These are phyloP conservation scores for Hoplostethus mediterraneus DNA, from an alignment of 2,797 vertebrate genomes.

Conservation along the genomic window DNA sequence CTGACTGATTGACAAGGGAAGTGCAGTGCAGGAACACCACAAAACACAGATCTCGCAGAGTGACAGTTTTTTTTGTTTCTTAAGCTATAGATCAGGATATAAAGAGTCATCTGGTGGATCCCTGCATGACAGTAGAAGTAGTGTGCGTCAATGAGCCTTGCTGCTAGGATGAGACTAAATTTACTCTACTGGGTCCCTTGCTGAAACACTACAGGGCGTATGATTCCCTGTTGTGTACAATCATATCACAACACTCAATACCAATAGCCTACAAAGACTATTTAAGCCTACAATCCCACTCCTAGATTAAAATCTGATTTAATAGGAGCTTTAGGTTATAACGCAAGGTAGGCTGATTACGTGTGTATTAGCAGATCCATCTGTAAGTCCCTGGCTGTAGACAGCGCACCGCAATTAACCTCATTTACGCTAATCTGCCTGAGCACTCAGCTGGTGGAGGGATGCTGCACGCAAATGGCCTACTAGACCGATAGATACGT, in stretches of 20 bases:
- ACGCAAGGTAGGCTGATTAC: conserved; percentile 51
- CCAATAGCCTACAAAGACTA: conserved; percentile 25
- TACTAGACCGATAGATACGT: conserved; percentile 2
- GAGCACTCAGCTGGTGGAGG: conserved; percentile 36
- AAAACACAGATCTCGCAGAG: no score
- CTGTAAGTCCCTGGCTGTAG: conserved; percentile 51
- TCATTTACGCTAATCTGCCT: conserved; percentile 65
- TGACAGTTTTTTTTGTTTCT: not conserved
- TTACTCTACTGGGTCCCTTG: not conserved
- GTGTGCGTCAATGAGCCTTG: not conserved
- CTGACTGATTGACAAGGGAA: no score
- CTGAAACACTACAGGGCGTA: not conserved
- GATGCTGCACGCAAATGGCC: conserved; percentile 26
- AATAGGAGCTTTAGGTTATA: conserved; percentile 47
- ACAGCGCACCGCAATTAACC: conserved; percentile 75
- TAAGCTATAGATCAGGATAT: conserved; percentile 1
- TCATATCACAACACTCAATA: conserved; percentile 8
- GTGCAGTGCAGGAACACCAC: no score
- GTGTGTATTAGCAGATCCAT: conserved; percentile 7
- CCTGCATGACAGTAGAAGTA: not conserved
- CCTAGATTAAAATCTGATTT: conserved; percentile 36
- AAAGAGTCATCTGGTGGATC: not conserved
- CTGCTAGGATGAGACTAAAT: not conserved
- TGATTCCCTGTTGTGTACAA: not conserved
- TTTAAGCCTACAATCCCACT: conserved; percentile 24